A percentile compares a stretch with the other conserved stretches of the same genome.
Evolutionary conservation across 2,797 vertebrate species (phyloP).

Genomic region (Lepidocolaptes lacrymiger): DNA sequence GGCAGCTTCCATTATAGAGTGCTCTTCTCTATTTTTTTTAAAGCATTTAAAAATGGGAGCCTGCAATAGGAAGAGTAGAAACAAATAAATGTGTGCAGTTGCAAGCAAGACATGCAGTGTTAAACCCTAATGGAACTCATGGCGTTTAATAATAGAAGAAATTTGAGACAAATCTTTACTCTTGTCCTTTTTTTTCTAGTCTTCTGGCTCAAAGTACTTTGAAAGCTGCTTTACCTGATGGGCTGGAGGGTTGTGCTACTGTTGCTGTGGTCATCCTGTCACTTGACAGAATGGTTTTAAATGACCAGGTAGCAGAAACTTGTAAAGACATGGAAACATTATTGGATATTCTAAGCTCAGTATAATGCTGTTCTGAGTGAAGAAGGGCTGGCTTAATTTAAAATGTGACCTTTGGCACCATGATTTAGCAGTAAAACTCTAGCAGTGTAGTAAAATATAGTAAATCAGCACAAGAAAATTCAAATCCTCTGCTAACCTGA

Average conservation of each 20-base stretch:
- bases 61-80: not conserved
- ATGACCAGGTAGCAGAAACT: not conserved
- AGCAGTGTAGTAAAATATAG: not conserved
- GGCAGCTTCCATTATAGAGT: not conserved
- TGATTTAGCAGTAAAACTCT: not conserved
- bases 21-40: not conserved
- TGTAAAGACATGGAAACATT: not conserved
- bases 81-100: not conserved
- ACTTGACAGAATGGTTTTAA: not conserved
- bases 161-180: not conserved
- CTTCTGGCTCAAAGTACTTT: not conserved
- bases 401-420: not conserved
- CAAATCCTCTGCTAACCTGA: not conserved
- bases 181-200: not conserved
- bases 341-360: not conserved
- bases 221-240: not conserved
- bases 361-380: not conserved
- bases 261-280: not conserved
- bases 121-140: not conserved
- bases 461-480: not conserved
- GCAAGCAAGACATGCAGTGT: not conserved
- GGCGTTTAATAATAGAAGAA: not conserved
- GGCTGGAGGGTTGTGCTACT: not conserved
- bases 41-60: not conserved
- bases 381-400: not conserved